Base-by-base conservation (phyloP, 2,113 vertebrate species). In the Pipa parva region DNA sequence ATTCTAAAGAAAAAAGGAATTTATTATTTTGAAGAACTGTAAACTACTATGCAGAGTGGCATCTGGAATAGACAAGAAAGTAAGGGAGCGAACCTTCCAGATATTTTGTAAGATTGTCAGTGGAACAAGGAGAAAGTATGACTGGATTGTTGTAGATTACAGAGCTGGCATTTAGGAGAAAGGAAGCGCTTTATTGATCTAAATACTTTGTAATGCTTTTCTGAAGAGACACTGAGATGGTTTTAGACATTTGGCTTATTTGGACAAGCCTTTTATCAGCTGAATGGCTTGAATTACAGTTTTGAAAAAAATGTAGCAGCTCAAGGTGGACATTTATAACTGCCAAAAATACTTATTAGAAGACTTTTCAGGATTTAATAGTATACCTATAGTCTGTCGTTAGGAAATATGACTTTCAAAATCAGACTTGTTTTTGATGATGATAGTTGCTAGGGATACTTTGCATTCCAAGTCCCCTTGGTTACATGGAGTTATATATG, bases 221-320 rank as follows among this genome's bases (percentile, higher is more conserved):
- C 9, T 49, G 18, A 49, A 49, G 18, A 31, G 52, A 56, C 27
- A 36, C 37, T 58, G 29, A 58, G 55, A 21, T 46, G n/a, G 31
- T 27, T 42, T 33, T 12, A 24, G 26, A 55, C 26, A 17, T 58
- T 49, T 58, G 36, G 21, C 51, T 58, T 29, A 22, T 7, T 28
- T 66, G 42, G 37, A 65, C 63, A 63, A 18, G 31, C 48, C 18
- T 57, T 64, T 67, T 36, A 67, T 27, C 57, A 25, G 28, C 20
- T 50, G 26, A 22, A 58, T 33, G 42, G 36, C 37, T 28, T 66
- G 63, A 28, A 58, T 66, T 66, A 54, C 48, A 27, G n/a, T n/a
- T 8, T 25, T 64, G 12, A 22, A 51, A 29, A 49, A 13, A 63
- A 36, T 36, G 33, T 36, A 36, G 33, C 5, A 9, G 33, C 33